phyloP scores from a whole-genome alignment of 2,888 invertebrate genomes.

The Hoplodrina ambigua region DNA sequence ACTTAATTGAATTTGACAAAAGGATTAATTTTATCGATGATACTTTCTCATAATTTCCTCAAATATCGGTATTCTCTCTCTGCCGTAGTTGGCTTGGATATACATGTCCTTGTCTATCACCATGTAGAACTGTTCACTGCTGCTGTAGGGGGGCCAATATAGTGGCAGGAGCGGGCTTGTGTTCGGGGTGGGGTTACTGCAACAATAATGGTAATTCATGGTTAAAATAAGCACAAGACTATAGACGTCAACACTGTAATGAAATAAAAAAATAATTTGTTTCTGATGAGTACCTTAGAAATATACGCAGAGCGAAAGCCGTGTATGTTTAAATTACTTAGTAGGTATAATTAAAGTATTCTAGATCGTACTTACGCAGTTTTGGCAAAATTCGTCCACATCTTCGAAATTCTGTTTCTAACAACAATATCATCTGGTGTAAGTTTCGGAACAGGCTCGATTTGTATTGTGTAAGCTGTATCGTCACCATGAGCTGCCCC shows the following conservation, averaged over 20 bases:
- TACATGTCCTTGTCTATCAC: constrained; percentile 60
- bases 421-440: constrained; percentile 59
- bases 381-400: constrained; percentile 81
- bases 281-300: too few relatives aligned
- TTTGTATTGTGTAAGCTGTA: constrained; percentile 55
- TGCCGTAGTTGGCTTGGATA: constrained; percentile 65
- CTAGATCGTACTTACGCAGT: constrained; percentile 67
- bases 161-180: constrained; percentile 51
- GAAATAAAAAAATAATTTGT: too few relatives aligned
- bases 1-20: neutral
- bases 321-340: too few relatives aligned
- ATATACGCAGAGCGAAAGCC: too few relatives aligned
- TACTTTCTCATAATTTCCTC: constrained; percentile 69
- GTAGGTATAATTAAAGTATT: neutral
- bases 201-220: constrained; percentile 43
- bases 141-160: constrained; percentile 65
- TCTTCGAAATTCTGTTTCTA: constrained; percentile 67
- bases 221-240: neutral
- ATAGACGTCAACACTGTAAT: neutral
- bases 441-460: constrained; percentile 34
- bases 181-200: constrained; percentile 68
- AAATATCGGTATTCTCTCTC: constrained; percentile 71
- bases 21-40: constrained; percentile 10
- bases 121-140: constrained; percentile 40
- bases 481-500: constrained; percentile 77